Evolutionary conservation across 2,797 vertebrate species (phyloP), one percentile per base, ranked within the genome.

Genomic region (Neomorphus geoffroyi): DNA sequence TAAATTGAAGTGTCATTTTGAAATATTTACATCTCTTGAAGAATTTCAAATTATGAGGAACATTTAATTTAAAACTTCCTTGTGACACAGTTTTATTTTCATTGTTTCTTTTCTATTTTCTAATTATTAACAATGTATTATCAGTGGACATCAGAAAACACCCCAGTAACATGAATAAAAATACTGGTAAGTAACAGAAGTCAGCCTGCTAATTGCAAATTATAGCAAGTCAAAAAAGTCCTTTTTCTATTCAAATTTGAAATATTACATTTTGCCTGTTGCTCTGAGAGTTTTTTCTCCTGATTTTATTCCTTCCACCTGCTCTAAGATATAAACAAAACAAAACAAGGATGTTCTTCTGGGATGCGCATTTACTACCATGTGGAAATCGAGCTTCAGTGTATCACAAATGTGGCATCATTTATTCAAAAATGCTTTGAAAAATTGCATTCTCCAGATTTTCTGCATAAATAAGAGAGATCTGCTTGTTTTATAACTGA

Each of bases 381-480:
- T 30, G 33, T 57, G 53, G 92, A 91, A 92, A 86, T 22, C 0
- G 5, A 65, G 56, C 53, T 67, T 32, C 78, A 43, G 41, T 10
- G 8, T 57, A 75, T 73, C 57, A 65, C 62, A 77, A 92, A 62
- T 45, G 45, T 64, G 37, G 45, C 53, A 90, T 67, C 51, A 67
- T 90, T 94, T 94, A 84, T 88, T 81, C 60, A 83, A 30, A 80
- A 80, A 61, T 74, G 17, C 50, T 88, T 91, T 91, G 66, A 81
- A 86, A 94, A 90, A 87, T 30, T 57, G 9, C 19, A 24, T 80
- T 88, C 61, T 92, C 39, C 54, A 72, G 67, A 46, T 80, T 90
- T 94, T 92, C 65, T 91, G 81, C 78, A 91, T 94, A 94, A 94
- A 85, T 54, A 91, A 90, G 80, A 93, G 10, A 69, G n/a, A 86